Conservation (phyloP, 2,888 invertebrate genomes). For the Mycalesis mineus region DNA sequence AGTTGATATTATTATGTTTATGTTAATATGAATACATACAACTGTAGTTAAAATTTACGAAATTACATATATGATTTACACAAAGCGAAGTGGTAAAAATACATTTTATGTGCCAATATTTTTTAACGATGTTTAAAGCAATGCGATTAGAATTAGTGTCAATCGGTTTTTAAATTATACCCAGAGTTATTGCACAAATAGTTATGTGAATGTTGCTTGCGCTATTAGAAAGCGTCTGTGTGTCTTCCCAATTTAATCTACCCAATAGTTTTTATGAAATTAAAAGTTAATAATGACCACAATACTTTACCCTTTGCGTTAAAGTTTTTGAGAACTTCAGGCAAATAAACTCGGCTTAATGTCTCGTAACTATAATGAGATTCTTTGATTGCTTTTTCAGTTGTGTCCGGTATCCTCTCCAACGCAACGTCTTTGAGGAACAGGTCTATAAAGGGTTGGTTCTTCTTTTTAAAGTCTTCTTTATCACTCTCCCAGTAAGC, state of each 20-base stretch:
- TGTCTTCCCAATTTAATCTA: conserved; percentile 54
- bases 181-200: conserved; percentile 6
- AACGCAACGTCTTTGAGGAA: conserved; percentile 55
- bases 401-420: conserved; percentile 63
- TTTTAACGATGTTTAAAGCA: neutral
- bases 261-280: conserved; percentile 23
- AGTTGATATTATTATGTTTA: neutral
- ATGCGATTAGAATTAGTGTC: neutral
- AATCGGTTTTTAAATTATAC: neutral
- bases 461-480: conserved; percentile 48
- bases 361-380: conserved; percentile 66
- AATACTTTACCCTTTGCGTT: conserved; percentile 66
- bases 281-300: conserved; percentile 37
- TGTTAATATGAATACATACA: neutral
- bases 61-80: neutral
- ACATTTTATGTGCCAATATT: neutral
- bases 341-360: conserved; percentile 53
- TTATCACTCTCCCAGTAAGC: conserved; percentile 72
- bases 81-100: neutral
- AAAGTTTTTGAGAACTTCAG: conserved; percentile 53
- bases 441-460: conserved; percentile 62
- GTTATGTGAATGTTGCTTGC: conserved; percentile 25
- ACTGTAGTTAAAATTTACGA: neutral
- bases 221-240: conserved; percentile 54
- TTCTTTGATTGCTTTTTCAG: conserved; percentile 62